Conservation (phyloP, 2,113 vertebrate genomes). For the Aegithalos caudatus region DNA sequence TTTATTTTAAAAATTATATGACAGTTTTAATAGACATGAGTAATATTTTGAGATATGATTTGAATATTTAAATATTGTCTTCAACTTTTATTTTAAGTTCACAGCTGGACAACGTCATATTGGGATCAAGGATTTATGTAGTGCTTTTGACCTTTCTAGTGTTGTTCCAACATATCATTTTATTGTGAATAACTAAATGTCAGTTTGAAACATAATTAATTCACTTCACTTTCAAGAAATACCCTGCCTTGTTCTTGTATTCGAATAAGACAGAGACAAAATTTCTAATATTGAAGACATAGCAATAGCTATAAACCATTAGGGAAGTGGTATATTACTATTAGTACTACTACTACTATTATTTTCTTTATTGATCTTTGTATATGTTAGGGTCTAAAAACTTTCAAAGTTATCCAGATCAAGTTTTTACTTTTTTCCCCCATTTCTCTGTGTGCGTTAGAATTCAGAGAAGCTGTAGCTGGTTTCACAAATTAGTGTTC, state of each 20-base stretch:
- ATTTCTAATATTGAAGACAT: not conserved
- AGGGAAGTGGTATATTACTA: not conserved
- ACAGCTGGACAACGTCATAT: not conserved
- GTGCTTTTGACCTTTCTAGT: not conserved
- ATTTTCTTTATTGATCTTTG: not conserved
- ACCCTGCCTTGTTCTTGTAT: not conserved
- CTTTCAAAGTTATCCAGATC: not conserved
- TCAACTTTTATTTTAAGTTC: not conserved
- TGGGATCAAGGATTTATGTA: not conserved
- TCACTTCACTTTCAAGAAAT: not conserved
- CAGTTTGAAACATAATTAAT: not conserved
- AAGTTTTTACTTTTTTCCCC: accelerated
- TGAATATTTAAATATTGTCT: not conserved
- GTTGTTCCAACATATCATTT: not conserved
- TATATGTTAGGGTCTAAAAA: not conserved
- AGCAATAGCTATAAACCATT: not conserved
- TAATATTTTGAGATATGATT: not conserved
- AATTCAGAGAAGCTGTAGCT: not conserved
- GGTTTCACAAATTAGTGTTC: not conserved
- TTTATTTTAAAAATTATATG: not conserved
- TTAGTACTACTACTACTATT: not conserved
- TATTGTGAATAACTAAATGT: not conserved
- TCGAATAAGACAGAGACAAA: not conserved
- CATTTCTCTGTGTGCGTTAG: not conserved
- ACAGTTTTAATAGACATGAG: not conserved